These are phyloP conservation scores for Popillia japonica DNA, from an alignment of 1,140 invertebrate genomes.

Conservation along the genomic window DNA sequence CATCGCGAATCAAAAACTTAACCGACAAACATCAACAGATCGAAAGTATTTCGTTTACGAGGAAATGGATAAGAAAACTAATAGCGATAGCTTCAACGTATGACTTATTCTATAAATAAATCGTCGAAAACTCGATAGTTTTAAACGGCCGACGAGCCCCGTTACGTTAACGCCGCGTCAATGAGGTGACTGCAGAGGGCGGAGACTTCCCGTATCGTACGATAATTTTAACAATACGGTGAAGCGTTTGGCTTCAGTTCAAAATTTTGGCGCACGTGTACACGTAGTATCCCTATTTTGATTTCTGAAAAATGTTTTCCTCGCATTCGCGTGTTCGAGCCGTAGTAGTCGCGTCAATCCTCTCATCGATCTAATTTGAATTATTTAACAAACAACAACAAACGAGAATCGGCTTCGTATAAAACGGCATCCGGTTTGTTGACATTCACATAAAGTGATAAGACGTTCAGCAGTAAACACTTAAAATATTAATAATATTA, in stretches of 20 bases:
- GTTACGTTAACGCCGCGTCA: not conserved
- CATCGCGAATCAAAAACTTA: no score
- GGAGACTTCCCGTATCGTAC: slow-evolving; percentile 9
- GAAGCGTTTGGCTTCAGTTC: slow-evolving; percentile 14
- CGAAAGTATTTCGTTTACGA: no score
- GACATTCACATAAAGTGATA: not conserved
- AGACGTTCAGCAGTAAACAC: not conserved
- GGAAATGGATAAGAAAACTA: no score
- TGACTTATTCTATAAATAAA: not conserved
- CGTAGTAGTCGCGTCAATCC: not conserved
- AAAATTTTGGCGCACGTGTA: not conserved
- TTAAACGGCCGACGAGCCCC: not conserved
- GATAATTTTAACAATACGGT: not conserved
- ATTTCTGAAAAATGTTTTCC: not conserved
- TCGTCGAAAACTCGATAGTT: no score
- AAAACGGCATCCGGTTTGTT: not conserved
- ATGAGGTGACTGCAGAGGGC: slow-evolving; percentile 11
- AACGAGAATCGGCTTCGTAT: no score
- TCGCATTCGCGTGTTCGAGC: not conserved
- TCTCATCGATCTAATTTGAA: not conserved
- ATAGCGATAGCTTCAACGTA: not conserved
- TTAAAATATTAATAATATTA: not conserved
- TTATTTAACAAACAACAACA: no score
- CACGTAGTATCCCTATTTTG: not conserved
- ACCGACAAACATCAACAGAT: no score